Evolutionary conservation across 1,140 invertebrate genomes (phyloP).

Genomic region (Drosophila baimaii): DNA sequence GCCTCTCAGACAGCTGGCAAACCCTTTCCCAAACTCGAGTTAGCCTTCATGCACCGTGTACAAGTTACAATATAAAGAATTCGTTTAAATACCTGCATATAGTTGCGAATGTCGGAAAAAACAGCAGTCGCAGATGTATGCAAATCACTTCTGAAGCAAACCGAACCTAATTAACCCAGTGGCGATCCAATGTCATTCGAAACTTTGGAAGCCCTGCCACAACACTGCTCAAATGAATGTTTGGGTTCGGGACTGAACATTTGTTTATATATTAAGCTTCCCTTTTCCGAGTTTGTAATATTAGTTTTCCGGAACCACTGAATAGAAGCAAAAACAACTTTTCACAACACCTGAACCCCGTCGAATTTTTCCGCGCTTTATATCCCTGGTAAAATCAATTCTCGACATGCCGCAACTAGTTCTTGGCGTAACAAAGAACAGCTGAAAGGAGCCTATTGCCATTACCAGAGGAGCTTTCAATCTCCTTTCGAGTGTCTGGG

Average conservation of each 20-base stretch:
- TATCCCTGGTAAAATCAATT: background rate
- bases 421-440: constrained; percentile 28
- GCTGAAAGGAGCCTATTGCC: constrained; percentile 36
- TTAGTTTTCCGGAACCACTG: background rate
- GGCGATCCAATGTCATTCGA: background rate
- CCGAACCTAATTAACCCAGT: background rate
- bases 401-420: background rate
- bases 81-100: background rate
- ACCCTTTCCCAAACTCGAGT: background rate
- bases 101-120: background rate
- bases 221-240: too few species aligned
- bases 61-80: constrained; percentile 3
- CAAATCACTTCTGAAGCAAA: background rate
- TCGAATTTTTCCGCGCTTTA: background rate
- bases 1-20: background rate
- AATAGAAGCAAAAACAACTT: background rate
- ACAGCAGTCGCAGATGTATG: background rate
- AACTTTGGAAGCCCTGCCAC: background rate
- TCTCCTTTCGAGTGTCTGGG: constrained; percentile 37
- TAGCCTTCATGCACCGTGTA: background rate
- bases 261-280: too few species aligned
- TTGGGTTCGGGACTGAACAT: too few species aligned
- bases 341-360: background rate
- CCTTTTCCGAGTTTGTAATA: background rate
- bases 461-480: constrained; percentile 33